Base-by-base conservation (phyloP, 2,888 invertebrate genomes). In the Cephus runcator region DNA sequence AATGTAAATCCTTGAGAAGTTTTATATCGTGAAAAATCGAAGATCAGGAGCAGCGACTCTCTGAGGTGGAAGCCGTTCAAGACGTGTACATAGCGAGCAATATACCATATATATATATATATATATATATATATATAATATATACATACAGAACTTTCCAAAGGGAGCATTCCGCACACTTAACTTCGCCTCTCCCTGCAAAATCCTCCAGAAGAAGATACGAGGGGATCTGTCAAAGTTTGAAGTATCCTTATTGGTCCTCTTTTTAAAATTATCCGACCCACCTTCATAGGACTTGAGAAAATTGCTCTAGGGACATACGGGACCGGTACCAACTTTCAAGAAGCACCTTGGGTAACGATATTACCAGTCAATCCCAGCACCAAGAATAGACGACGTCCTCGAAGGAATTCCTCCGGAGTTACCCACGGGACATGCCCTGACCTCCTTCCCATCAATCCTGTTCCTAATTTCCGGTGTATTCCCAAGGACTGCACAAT, bases 281-380 rank as follows among this genome's bases (percentile, higher is more conserved):
- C 23, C 56, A 56, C 56, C 56, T 56, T 9, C 9, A 0, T 23
- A 9, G 23, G 56, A 56, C 9, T 23, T 9, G 23, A 56, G 23
- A 56, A 56, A 56, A 56, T 56, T 23, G 56, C 56, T 56, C 23
- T 15, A 56, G 56, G 56, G 56, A 56, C 23, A 23, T 23, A 23
- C 2, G 15, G 15, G 23, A 23, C 23, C 9, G 56, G 23, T 56
- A 56, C 6, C 56, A 23, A 56, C 56, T 23, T 56, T 56, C 9
- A 23, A 56, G 23, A 56, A 56, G 56, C 23, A 23, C 56, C 56
- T 56, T 56, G 23, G 82, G 77, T 87, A 87, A 87, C 84, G 75
- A 76, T 81, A 82, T 87, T 86, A 86, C 82, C 83, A 85, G 83
- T 87, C 87, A 85, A 87, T 87, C 83, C 86, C 87, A 83, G 81